Evolutionary conservation across 2,888 invertebrate genomes (phyloP).

Genomic region (Parelbella ahira): DNA sequence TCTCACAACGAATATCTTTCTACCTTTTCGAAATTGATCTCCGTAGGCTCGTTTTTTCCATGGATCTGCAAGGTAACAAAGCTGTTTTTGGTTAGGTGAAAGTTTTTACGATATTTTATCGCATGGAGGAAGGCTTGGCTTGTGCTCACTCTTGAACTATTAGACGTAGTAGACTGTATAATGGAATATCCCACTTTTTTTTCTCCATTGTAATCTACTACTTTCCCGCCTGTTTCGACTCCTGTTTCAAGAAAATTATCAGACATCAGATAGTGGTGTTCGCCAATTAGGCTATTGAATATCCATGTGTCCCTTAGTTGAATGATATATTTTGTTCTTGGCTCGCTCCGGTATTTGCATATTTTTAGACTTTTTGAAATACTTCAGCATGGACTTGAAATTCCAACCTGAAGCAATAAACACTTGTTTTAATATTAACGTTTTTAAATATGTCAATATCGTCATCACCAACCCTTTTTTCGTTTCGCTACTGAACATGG

Average conservation of each 20-base stretch:
- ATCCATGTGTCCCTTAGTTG: conserved; percentile 80
- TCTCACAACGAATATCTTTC: conserved; percentile 54
- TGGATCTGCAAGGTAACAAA: conserved; percentile 80
- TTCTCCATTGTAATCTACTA: conserved; percentile 83
- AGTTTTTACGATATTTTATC: conserved; percentile 78
- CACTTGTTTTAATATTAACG: no score
- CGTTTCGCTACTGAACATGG: no score
- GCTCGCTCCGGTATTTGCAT: conserved; percentile 72
- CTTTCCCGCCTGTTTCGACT: conserved; percentile 81
- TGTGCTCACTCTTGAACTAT: conserved; percentile 87
- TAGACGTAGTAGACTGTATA: conserved; percentile 83
- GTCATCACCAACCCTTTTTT: no score
- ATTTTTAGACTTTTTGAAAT: conserved; percentile 86
- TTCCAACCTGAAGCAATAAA: conserved; percentile 89
- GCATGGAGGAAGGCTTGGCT: conserved; percentile 86
- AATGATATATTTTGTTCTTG: conserved; percentile 76
- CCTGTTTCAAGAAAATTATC: conserved; percentile 83
- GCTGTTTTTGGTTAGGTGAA: conserved; percentile 81
- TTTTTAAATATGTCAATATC: no score
- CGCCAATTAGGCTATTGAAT: conserved; percentile 81
- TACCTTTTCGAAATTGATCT: conserved; percentile 77
- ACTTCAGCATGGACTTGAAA: conserved; percentile 82
- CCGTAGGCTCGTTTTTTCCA: conserved; percentile 78
- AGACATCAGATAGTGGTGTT: conserved; percentile 79
- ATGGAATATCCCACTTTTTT: conserved; percentile 84